Evolutionary conservation across 2,113 vertebrate species (phyloP), one percentile per base, ranked within the genome.

Genomic region (Spheniscus mendiculus): DNA sequence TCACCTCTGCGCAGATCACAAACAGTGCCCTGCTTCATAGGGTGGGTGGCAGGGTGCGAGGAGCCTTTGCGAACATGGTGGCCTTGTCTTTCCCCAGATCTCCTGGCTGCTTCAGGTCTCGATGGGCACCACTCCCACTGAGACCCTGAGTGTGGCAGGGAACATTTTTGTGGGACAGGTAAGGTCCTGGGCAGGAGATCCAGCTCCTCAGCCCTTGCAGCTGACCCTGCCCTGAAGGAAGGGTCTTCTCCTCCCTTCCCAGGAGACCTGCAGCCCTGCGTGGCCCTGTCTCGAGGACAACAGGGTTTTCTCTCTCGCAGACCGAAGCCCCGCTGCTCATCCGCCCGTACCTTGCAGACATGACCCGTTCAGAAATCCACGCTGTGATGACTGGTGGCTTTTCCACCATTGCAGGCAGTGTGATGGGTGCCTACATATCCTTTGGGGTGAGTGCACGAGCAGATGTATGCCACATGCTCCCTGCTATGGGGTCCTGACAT

Each of bases 151-250:
- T 21, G 99, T 99, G 85, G 99, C 99, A 11, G 99, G 99, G 61
- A 99, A 99, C 95, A 99, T 99, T 97, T 99, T 99, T 72, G 99
- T 99, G 93, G 99, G 99, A 56, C 99, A 99, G 99, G 99, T 99
- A 98, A 90, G 97, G 30, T 42, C 26, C n/a, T 49, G 69, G 44
- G 56, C 15, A 69, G 72, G 76, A 81, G 61, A 79, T 61, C 2
- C 18, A 23, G 23, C 47, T 78, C 87, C 36, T 87, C 58, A 58
- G 42, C 10, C 34, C 69, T 79, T 47, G 34, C 27, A 63, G 29
- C 73, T 91, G 23, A 82, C 20, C n/a, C n/a, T 93, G 47, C 29
- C 21, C 27, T 65, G 52, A 34, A 50, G 70, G 32, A 72, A 85
- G 42, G 26, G 14, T 67, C 42, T 45, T 80, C n/a, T 61, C 12